Conservation (phyloP, 2,888 invertebrate species). For the Orchesellides sinensis region DNA sequence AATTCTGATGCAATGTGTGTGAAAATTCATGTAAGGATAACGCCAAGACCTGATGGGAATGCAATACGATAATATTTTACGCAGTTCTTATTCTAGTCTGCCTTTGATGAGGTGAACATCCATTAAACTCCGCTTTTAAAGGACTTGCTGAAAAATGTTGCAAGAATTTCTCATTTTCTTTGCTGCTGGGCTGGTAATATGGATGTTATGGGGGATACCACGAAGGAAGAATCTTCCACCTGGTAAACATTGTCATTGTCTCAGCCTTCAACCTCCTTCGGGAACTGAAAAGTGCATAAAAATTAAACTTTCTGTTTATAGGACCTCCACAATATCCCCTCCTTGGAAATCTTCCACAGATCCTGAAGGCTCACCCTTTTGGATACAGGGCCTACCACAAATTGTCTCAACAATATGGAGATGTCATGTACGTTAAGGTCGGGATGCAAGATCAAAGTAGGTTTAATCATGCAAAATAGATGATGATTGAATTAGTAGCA, state of each 20-base stretch:
- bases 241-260: too few relatives aligned
- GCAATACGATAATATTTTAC: too few relatives aligned
- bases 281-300: neutral
- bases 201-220: conserved; percentile 2
- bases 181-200: conserved; percentile 27
- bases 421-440: conserved; percentile 70
- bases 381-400: conserved; percentile 68
- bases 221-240: conserved; percentile 46
- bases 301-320: neutral
- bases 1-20: too few relatives aligned
- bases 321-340: conserved; percentile 66
- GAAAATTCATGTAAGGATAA: too few relatives aligned
- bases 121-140: too few relatives aligned
- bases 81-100: too few relatives aligned
- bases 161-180: conserved; percentile 37
- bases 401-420: conserved; percentile 66
- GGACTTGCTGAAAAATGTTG: conserved; percentile 50
- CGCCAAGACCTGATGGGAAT: too few relatives aligned
- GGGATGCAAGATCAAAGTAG: conserved; percentile 69
- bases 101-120: too few relatives aligned
- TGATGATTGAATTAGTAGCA: neutral
- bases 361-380: conserved; percentile 61
- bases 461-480: too few relatives aligned
- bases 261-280: too few relatives aligned
- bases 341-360: conserved; percentile 70